phyloP scores from a whole-genome alignment of 2,888 invertebrate genomes.

The Alsophila aescularia region DNA sequence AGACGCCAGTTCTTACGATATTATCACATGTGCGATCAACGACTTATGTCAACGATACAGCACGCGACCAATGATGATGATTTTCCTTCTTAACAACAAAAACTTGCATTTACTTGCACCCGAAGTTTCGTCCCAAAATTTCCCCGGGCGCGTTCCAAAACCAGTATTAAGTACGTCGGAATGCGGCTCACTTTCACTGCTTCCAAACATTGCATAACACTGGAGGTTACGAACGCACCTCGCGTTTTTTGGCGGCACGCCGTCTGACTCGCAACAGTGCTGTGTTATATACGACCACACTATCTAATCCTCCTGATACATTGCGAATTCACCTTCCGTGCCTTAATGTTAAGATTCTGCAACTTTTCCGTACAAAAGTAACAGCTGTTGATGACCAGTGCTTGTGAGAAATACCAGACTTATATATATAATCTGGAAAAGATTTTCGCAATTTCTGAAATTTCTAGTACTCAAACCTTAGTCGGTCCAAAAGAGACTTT shows the following conservation, averaged over 20 bases:
- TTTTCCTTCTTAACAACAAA: neutral
- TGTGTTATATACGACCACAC: conserved; percentile 2
- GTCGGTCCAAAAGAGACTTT: too few relatives aligned
- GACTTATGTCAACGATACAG: too few relatives aligned
- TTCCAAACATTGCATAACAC: conserved; percentile 26
- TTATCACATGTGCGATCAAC: too few relatives aligned
- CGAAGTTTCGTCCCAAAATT: conserved; percentile 8
- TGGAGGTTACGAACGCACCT: conserved; percentile 41
- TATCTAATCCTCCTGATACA: neutral
- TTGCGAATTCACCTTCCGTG: neutral
- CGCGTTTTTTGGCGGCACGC: conserved; percentile 65
- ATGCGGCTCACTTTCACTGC: conserved; percentile 68
- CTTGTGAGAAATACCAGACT: too few relatives aligned
- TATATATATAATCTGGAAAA: too few relatives aligned
- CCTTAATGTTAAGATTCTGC: neutral
- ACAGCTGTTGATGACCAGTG: too few relatives aligned
- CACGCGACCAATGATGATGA: too few relatives aligned
- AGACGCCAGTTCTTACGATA: too few relatives aligned
- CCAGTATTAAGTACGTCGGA: conserved; percentile 47
- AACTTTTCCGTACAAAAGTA: too few relatives aligned
- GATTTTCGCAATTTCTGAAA: too few relatives aligned
- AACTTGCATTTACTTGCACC: conserved; percentile 24
- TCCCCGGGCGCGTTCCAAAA: conserved; percentile 25
- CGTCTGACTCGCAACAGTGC: conserved; percentile 51
- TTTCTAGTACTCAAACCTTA: too few relatives aligned